Percentiles rank a stretch among this genome's conserved stretches.
Evolutionary conservation across 2,888 invertebrate species (phyloP).

Genomic region (Carpatolechia fugitivella): DNA sequence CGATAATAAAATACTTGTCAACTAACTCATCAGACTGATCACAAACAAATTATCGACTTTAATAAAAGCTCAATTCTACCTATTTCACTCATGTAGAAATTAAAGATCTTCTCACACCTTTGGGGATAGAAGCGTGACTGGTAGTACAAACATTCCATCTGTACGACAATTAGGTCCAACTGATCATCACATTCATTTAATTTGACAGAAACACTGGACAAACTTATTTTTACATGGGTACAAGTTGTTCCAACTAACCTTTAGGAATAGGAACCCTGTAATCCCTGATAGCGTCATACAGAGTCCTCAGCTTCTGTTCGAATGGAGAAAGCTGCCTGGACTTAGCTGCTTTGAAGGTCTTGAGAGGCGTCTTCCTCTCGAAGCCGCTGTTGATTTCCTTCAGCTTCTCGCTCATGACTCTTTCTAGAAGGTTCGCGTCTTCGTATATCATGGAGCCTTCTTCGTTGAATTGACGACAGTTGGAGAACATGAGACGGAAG

Average conservation of each 20-base stretch:
- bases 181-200: too few relatives aligned
- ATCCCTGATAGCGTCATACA: slow-evolving; percentile 94
- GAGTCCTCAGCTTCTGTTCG: slow-evolving; percentile 88
- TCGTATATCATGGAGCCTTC: slow-evolving; percentile 96
- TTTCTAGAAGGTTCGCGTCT: slow-evolving; percentile 94
- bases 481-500: slow-evolving; percentile 96
- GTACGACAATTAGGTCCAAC: too few relatives aligned
- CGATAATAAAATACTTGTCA: not conserved
- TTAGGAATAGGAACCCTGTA: slow-evolving; percentile 82
- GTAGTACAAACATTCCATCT: too few relatives aligned
- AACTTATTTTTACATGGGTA: too few relatives aligned
- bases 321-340: slow-evolving; percentile 76
- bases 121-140: too few relatives aligned
- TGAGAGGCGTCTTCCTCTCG: slow-evolving; percentile 75
- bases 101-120: too few relatives aligned
- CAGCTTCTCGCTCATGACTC: slow-evolving; percentile 89
- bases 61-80: not conserved
- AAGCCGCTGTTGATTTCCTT: slow-evolving; percentile 84
- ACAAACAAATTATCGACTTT: too few relatives aligned
- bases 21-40: too few relatives aligned
- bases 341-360: slow-evolving; percentile 62
- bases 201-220: too few relatives aligned
- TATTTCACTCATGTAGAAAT: too few relatives aligned
- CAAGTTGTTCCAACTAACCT: too few relatives aligned
- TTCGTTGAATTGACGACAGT: slow-evolving; percentile 98